Base-by-base conservation (phyloP, 2,797 vertebrate species). In the Cirrhinus mrigala region DNA sequence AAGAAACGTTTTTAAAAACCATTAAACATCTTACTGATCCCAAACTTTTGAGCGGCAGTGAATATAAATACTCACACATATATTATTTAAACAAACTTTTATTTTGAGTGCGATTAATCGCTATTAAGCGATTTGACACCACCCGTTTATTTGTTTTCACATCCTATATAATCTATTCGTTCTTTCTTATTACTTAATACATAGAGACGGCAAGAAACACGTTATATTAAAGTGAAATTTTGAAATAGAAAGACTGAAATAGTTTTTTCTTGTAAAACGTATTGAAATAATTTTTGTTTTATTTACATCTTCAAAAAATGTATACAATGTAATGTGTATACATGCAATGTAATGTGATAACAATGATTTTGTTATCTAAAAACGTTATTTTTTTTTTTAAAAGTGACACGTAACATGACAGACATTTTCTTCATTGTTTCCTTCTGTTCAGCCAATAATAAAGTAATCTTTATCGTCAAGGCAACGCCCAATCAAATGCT, bases 401-500 rank as follows among this genome's bases (percentile, higher is more conserved):
- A 48, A 12, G 14, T 48, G 70, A 33, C 48, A 52, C 73, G 10
- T 12, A 20, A 58, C 15, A 58, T 10, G 20, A 62, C n/a, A 11
- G 20, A 62, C n/a, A 18, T 11, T 60, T 24, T 77, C 14, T 56
- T 76, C 20, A 33, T 76, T 56, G 11, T 52, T 76, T 54, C 15
- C 24, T 60, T 54, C 3, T 27, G 4, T 85, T 79, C 27, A 76
- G 24, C 24, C 69, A 68, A 66, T 76, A 54, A 68, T 44, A 73
- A 60, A 62, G 44, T 8, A 18, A 79, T 60, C 20, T 24, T 70
- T 6, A 15, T 85, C 20, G 11, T 16, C 11, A 85, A 20, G 44
- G 27, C 20, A 79, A 62, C 14, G 29, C 22, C 84, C 69, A 79
- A 79, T 84, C 3, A 80, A 37, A 73, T 52, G 56, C 20, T 14